phyloP scores from a whole-genome alignment of 2,113 vertebrate species.

The Clarias macrocephalus region DNA sequence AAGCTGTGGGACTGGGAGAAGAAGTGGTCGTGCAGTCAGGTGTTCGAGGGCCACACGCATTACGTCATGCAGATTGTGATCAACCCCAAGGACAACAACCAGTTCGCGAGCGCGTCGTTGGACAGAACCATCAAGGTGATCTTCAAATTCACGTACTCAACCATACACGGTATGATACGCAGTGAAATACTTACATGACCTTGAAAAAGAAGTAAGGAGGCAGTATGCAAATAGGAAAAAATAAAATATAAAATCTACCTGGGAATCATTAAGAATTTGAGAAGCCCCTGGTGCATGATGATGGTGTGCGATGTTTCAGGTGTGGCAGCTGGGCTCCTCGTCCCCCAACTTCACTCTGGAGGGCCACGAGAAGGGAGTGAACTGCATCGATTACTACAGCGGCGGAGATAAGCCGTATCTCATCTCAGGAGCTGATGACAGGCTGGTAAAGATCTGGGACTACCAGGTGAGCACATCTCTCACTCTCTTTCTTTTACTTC shows the following conservation, averaged over 20 bases:
- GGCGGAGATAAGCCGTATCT: slow-evolving; percentile 98
- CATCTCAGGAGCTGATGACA: slow-evolving; percentile 96
- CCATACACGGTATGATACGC: no score
- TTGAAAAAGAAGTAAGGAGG: no score
- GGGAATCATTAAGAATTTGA: no score
- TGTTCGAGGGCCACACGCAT: slow-evolving; percentile 99
- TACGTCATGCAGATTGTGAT: slow-evolving; percentile 99
- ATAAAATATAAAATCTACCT: no score
- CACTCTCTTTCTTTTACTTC: neutral
- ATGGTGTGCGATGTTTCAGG: slow-evolving; percentile 68
- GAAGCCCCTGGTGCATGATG: no score
- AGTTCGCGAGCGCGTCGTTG: slow-evolving; percentile 96
- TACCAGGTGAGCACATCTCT: slow-evolving; percentile 81
- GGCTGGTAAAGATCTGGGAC: slow-evolving; percentile 98
- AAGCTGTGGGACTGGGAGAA: slow-evolving; percentile 99
- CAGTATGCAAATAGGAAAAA: no score
- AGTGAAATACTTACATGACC: no score
- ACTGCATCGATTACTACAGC: slow-evolving; percentile 98
- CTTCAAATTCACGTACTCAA: no score
- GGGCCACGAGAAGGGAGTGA: slow-evolving; percentile 97
- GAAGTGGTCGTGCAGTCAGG: slow-evolving; percentile 97
- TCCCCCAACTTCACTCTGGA: slow-evolving; percentile 98
- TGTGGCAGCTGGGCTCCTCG: slow-evolving; percentile 98
- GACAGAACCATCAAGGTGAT: slow-evolving; percentile 97
- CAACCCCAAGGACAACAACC: slow-evolving; percentile 98